Conservation (phyloP, 2,888 invertebrate genomes). For the Enoplolaimus lenunculus region DNA sequence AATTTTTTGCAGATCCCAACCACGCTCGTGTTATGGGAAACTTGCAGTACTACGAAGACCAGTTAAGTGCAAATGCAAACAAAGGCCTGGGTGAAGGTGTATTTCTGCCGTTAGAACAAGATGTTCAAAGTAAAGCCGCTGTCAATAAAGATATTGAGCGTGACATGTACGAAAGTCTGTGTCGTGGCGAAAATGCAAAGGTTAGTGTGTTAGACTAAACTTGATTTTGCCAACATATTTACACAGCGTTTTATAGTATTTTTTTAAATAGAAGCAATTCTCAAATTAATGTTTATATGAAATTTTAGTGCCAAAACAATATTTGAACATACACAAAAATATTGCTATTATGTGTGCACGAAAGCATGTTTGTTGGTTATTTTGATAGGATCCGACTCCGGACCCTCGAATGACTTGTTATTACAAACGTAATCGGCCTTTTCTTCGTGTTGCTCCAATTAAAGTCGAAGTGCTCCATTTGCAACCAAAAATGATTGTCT, state of each 20-base stretch:
- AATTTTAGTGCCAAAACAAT: no score
- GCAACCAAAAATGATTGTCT: conserved; percentile 55
- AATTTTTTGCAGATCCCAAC: not conserved
- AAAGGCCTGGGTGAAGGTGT: not conserved
- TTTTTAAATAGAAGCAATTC: no score
- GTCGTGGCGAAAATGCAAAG: conserved; percentile 50
- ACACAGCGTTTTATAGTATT: no score
- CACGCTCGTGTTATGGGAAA: not conserved
- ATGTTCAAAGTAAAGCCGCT: conserved; percentile 29
- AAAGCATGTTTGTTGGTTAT: no score
- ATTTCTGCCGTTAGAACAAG: not conserved
- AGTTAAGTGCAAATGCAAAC: not conserved
- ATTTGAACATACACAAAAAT: no score
- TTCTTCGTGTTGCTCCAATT: conserved; percentile 36
- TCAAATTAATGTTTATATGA: no score
- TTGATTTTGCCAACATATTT: no score
- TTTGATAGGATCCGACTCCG: no score
- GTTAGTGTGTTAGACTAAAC: no score
- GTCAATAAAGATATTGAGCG: conserved; percentile 42
- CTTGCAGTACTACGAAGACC: not conserved
- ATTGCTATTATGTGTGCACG: no score
- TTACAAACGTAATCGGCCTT: conserved; percentile 38
- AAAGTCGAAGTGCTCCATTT: conserved; percentile 36
- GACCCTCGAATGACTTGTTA: conserved; percentile 40
- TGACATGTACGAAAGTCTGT: conserved; percentile 47